Base-by-base conservation (phyloP, 2,797 vertebrate genomes). In the Echiichthys vipera region DNA sequence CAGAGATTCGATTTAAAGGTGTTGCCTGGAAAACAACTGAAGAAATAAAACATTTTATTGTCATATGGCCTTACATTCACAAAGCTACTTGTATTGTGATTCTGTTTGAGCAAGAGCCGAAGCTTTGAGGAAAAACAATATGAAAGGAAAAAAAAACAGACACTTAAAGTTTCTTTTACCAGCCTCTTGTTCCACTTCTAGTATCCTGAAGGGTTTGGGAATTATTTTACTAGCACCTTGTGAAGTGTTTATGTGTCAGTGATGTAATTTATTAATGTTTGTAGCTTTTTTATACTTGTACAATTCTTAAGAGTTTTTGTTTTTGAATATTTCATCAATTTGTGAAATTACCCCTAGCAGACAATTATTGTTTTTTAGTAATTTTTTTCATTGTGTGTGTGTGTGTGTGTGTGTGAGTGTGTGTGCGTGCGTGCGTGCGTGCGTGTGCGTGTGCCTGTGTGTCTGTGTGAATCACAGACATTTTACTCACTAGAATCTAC, bases 181-280 rank as follows among this genome's bases (percentile, higher is more conserved):
- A 97, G 97, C 96, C 96, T 95, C 95, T 96, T 95, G 94, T 95
- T 95, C 90, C 87, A 95, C 93, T 95, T 96, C 94, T 96, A 95
- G 94, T 95, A 93, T 91, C 95, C 95, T 92, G 95, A 95, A 95
- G 94, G 95, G 94, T 96, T 95, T 94, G 78, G 80, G 95, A 96
- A 93, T 97, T 97, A 95, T 97, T 99, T 99, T 97, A 97, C 95
- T 98, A 98, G 97, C 97, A 98, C 97, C 96, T 99, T 98, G 98
- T 99, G 97, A 96, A 97, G 97, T 98, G 96, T 98, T 94, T 97
- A 93, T 94, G 97, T 99, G 97, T 99, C 97, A 94, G 97, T 99
- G 94, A 98, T 97, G 97, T 99, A 98, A 99, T 99, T 99, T 99
- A 99, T 99, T 99, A 97, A 99, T 98, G 97, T 99, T 99, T 99